A percentile compares a stretch with the other conserved stretches of the same genome.
Conservation (phyloP, 1,140 invertebrate genomes). For the Sycophaga agraensis region DNA sequence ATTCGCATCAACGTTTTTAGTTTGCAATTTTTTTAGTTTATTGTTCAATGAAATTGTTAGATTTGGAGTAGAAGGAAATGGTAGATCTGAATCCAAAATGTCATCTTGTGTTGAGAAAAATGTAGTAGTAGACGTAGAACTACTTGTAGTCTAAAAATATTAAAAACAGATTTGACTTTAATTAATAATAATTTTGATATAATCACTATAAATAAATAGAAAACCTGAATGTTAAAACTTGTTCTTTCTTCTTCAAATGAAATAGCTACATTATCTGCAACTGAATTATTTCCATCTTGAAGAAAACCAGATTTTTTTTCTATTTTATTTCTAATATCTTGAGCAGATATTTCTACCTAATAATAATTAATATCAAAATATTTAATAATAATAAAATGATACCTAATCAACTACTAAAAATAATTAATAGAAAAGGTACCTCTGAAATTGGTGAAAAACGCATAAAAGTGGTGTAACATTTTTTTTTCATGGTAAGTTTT, state of each 20-base stretch:
- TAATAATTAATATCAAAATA: not conserved
- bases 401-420: too few relatives aligned
- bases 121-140: slow-evolving; percentile 42
- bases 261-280: not conserved
- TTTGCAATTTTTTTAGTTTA: slow-evolving; percentile 15
- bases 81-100: slow-evolving; percentile 30
- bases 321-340: slow-evolving; percentile 65
- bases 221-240: slow-evolving; percentile 2
- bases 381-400: not conserved
- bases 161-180: not conserved
- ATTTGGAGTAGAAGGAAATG: slow-evolving; percentile 39
- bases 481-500: slow-evolving; percentile 65
- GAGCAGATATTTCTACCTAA: slow-evolving; percentile 69
- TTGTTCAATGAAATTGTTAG: slow-evolving; percentile 25
- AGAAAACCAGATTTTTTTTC: slow-evolving; percentile 15
- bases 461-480: slow-evolving; percentile 62
- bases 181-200: not conserved
- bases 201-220: not conserved
- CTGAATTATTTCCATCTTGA: not conserved
- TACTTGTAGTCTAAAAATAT: slow-evolving; percentile 35
- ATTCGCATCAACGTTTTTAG: slow-evolving; percentile 5
- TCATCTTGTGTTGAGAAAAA: slow-evolving; percentile 47
- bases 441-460: slow-evolving; percentile 66
- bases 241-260: not conserved
- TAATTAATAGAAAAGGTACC: too few relatives aligned